Conservation (phyloP, 2,888 invertebrate genomes). For the Cryptus armator region DNA sequence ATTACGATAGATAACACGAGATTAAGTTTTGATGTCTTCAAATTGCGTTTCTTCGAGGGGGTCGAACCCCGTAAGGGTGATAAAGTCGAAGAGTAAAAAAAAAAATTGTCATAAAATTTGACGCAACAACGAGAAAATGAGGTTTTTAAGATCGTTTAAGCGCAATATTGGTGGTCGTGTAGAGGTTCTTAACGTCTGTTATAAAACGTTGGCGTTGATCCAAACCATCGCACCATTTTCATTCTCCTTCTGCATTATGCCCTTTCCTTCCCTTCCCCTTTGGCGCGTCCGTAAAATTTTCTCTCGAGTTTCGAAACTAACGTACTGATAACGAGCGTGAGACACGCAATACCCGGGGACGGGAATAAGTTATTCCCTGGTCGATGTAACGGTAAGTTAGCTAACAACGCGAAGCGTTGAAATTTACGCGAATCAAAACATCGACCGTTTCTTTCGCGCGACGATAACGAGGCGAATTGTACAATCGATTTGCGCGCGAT, state of each 20-base stretch:
- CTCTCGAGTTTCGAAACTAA: slow-evolving; percentile 28
- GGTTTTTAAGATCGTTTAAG: slow-evolving; percentile 15
- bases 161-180: background rate
- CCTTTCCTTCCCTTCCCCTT: background rate
- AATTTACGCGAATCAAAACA: background rate
- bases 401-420: background rate
- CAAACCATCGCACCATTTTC: background rate
- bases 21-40: background rate
- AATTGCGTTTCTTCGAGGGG: background rate
- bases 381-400: background rate
- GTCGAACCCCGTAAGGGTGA: background rate
- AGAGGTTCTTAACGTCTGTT: background rate
- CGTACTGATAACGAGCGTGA: slow-evolving; percentile 22
- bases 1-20: background rate
- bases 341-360: slow-evolving; percentile 1
- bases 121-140: background rate
- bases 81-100: background rate
- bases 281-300: background rate
- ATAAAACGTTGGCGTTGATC: slow-evolving; percentile 24
- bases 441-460: background rate
- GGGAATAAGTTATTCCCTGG: background rate
- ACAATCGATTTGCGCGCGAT: background rate
- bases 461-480: background rate
- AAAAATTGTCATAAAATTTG: background rate
- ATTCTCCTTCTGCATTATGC: background rate